These are phyloP conservation scores for pig (Sus scrofa) DNA, from an alignment of 2,113 vertebrate genomes.

Conservation along the genomic window T2T-Sscrofa CM000814.6:78659501-78660000, in stretches of 20 bases:
- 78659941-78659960: background rate
- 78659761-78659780: background rate
- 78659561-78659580: background rate
- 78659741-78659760: fast-evolving
- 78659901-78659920: background rate
- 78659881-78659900: background rate
- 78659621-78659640: background rate
- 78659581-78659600: background rate
- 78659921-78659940: background rate
- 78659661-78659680: background rate
- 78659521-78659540: background rate
- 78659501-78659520: no score
- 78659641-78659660: background rate
- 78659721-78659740: background rate
- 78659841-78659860: background rate
- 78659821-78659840: background rate
- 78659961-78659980: background rate
- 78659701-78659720: fast-evolving
- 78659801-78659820: background rate
- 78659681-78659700: background rate
- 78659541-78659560: background rate
- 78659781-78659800: background rate
- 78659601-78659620: background rate
- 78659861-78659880: background rate
- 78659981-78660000: background rate